Conservation (phyloP, 2,113 vertebrate genomes). For the Plecturocebus donacophilus region DNA sequence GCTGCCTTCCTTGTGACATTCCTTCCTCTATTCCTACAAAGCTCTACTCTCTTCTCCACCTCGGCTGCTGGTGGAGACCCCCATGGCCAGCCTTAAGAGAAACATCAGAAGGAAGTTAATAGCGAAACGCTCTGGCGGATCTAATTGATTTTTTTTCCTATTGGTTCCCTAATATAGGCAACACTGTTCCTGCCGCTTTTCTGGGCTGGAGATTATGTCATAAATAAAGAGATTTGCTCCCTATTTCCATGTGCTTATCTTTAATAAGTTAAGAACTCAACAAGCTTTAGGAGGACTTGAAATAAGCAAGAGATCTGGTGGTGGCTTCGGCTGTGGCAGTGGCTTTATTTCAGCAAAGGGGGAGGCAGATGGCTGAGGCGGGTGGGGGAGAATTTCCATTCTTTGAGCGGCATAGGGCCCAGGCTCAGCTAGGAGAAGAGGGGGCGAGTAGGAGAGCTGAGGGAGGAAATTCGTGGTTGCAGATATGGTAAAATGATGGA, state of each 20-base stretch:
- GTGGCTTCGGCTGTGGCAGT: constrained; percentile 32
- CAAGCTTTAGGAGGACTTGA: constrained; percentile 75
- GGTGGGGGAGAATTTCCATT: background rate
- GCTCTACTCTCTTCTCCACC: constrained; percentile 2
- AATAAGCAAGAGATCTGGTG: constrained; percentile 68
- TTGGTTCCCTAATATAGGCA: constrained; percentile 78
- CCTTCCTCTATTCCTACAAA: background rate
- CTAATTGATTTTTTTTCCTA: constrained; percentile 81
- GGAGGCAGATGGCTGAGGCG: background rate
- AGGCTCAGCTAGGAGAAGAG: background rate
- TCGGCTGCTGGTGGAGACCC: background rate
- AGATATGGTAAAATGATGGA: background rate
- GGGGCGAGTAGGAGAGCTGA: background rate
- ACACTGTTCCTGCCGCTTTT: constrained; percentile 76
- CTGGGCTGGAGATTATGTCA: constrained; percentile 80
- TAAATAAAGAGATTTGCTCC: constrained; percentile 83
- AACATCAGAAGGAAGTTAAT: constrained; percentile 78
- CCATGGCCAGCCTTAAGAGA: constrained; percentile 55
- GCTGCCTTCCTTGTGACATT: background rate
- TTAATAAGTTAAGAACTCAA: constrained; percentile 81
- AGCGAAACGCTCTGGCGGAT: constrained; percentile 61
- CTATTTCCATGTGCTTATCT: constrained; percentile 81
- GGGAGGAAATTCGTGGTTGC: background rate
- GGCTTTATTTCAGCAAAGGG: constrained; percentile 10
- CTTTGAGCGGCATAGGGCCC: background rate